Conservation (phyloP, 2,888 invertebrate species). For the Archips crataeganus region DNA sequence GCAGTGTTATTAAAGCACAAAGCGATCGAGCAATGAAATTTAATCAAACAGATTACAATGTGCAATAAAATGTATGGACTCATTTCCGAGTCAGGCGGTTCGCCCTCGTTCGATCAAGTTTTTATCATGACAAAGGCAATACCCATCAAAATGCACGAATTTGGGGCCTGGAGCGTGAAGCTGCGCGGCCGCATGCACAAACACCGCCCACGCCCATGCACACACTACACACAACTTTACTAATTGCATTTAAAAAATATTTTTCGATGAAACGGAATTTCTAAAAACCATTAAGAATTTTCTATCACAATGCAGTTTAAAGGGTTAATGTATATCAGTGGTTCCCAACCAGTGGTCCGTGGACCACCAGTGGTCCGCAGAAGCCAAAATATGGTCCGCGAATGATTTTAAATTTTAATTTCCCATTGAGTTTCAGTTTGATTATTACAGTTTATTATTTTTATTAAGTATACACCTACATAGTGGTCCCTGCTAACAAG, state of each 20-base stretch:
- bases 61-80: constrained; percentile 73
- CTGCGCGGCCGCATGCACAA: constrained; percentile 45
- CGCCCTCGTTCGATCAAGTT: constrained; percentile 61
- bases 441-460: too few species aligned
- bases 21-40: constrained; percentile 63
- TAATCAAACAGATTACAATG: constrained; percentile 74
- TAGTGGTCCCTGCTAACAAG: too few species aligned
- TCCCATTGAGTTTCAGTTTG: too few species aligned
- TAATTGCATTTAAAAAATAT: constrained; percentile 32
- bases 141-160: constrained; percentile 77
- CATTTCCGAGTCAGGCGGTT: constrained; percentile 69
- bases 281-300: neutral
- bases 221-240: neutral
- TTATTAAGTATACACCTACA: too few species aligned
- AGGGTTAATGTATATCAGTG: too few species aligned
- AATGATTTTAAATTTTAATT: too few species aligned
- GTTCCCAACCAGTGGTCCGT: too few species aligned
- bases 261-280: neutral
- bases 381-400: too few species aligned
- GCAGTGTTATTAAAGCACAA: constrained; percentile 28
- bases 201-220: constrained; percentile 2
- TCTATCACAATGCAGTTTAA: too few species aligned
- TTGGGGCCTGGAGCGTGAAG: constrained; percentile 62
- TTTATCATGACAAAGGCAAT: constrained; percentile 77
- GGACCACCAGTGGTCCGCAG: too few species aligned